Conservation (phyloP, 2,888 invertebrate species). For the Hecatera dysodea region DNA sequence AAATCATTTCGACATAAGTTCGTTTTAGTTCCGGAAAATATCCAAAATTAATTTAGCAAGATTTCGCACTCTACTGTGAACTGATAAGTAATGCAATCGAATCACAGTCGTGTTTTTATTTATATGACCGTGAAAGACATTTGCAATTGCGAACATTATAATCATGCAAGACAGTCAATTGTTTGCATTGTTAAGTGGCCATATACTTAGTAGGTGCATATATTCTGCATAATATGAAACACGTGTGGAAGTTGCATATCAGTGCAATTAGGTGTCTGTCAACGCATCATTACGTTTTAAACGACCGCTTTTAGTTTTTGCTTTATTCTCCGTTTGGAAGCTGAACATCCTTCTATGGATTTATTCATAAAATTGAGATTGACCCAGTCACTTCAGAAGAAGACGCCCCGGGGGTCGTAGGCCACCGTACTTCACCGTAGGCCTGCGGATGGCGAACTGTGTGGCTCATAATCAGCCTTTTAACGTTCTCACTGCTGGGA, state of each 20-base stretch:
- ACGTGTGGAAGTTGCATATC: background rate
- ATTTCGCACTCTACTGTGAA: conserved; percentile 23
- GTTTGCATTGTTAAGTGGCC: background rate
- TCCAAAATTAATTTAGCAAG: conserved; percentile 5
- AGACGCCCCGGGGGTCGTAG: too few species aligned
- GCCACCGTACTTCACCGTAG: too few species aligned
- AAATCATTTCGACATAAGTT: background rate
- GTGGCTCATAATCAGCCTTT: too few species aligned
- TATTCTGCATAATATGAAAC: too few species aligned
- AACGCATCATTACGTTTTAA: background rate
- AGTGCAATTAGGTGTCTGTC: background rate
- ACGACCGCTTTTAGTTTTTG: background rate
- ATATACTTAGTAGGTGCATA: background rate
- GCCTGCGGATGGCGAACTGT: too few species aligned
- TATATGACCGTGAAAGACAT: conserved; percentile 16
- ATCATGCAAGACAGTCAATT: background rate
- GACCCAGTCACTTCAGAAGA: background rate
- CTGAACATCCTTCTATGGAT: background rate
- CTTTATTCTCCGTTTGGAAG: background rate
- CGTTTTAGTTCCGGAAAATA: conserved; percentile 8
- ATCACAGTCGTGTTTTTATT: conserved; percentile 32
- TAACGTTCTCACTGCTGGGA: too few species aligned
- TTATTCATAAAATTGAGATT: background rate
- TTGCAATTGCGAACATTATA: conserved; percentile 2
- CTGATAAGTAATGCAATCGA: conserved; percentile 2